Base-by-base conservation (phyloP, 2,888 invertebrate species). In the Machimus rusticus region DNA sequence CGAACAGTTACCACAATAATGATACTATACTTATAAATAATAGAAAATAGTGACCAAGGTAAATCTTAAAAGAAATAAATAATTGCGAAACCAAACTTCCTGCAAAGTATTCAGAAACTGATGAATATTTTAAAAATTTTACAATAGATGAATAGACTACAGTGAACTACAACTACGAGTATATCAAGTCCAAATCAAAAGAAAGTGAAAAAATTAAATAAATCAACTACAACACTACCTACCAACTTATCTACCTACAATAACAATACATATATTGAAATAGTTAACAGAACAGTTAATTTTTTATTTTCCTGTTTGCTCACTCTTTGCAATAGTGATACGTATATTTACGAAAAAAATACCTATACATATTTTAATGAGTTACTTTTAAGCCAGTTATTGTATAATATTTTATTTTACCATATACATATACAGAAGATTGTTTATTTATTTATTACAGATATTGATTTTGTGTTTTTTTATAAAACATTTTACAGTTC, bases 271-370 rank as follows among this genome's bases (percentile, higher is more conserved):
- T 66, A 84, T 84, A 84, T 74, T 74, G 74, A 85, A 85, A 85
- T 74, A 85, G 74, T 74, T 74, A 85, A 85, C 74, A 85, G 34
- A 46, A 46, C 9, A 46, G 43, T 31, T 85, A 74, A 66, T 66
- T 74, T 46, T 74, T 82, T 82, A 55, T 82, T 82, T 82, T 82
- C 82, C 34, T 82, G 66, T 82, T 82, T 57, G 82, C 82, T 82
- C 82, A 82, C 82, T 74, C 85, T 85, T 85, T 85, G 85, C 85
- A 85, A 85, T 85, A 85, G 85, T 85, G 85, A 85, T 85, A 66
- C 66, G 66, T 66, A 66, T 66, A 85, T 74, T 74, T 74, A 85
- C 74, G 74, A 85, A 85, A 85, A 31, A 85, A 76, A 74, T 74
- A 74, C 74, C 74, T 85, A 85, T 85, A 74, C 74, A 85, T 85